Conservation (phyloP, 2,113 vertebrate genomes). For the Campylomormyrus tamandua region DNA sequence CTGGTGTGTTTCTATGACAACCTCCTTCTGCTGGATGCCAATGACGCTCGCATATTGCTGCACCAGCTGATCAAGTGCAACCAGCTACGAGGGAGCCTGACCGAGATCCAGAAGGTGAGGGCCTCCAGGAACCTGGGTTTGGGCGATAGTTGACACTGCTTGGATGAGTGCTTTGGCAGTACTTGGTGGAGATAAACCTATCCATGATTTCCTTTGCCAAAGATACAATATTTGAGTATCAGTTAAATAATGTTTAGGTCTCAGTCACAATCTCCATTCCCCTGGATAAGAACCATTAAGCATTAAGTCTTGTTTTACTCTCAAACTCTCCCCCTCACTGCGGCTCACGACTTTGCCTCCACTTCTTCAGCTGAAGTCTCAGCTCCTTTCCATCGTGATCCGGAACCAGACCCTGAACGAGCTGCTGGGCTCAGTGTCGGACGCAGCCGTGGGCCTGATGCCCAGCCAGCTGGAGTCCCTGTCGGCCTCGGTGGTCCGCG, state of each 20-base stretch:
- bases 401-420: slow-evolving; percentile 68
- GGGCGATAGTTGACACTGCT: too few species aligned
- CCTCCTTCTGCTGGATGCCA: slow-evolving; percentile 53
- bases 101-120: slow-evolving; percentile 60
- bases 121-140: not conserved
- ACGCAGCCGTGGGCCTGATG: slow-evolving; percentile 61
- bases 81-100: slow-evolving; percentile 57
- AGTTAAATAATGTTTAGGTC: not conserved
- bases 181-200: not conserved
- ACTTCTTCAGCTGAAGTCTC: slow-evolving; percentile 60
- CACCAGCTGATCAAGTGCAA: slow-evolving; percentile 75
- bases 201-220: not conserved
- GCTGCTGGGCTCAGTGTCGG: slow-evolving; percentile 63
- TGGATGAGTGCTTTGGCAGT: not conserved
- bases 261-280: not conserved
- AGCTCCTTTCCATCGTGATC: slow-evolving; percentile 56
- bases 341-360: not conserved
- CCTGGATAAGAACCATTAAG: not conserved
- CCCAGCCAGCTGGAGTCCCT: slow-evolving; percentile 61
- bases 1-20: slow-evolving; percentile 69
- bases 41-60: slow-evolving; percentile 59
- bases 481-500: slow-evolving; percentile 59
- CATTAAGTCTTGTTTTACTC: not conserved
- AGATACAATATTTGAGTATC: not conserved
- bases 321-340: not conserved